Evolutionary conservation across 2,888 invertebrate species (phyloP), one percentile per base, ranked within the genome.

Genomic region (Nephrotoma flavescens): DNA sequence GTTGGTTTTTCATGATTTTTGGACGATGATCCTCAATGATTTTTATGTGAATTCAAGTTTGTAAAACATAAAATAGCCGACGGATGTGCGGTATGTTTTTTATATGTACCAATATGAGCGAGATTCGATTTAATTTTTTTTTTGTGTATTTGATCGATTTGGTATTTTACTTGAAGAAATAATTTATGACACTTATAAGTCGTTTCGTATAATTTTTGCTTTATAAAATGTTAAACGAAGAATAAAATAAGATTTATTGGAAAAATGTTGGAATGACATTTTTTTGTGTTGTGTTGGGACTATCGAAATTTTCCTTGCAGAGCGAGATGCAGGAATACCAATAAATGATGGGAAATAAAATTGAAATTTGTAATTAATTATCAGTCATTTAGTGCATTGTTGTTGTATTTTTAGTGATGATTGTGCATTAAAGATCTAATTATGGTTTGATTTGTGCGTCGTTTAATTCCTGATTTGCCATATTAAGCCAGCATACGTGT

Each of bases 1-100:
- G 71, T 71, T 71, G 19, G 71, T 19, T 71, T 71, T 71, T 71
- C 71, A 71, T 31, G 71, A 71, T 71, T 71, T 71, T 71, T 71
- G 71, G 71, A 71, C 31, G 71, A 71, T 71, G 71, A 71, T 71
- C 71, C 71, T 71, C 42, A 84, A 15, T 84, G 84, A 84, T 84
- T 84, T 84, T 84, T 84, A 84, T 84, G 84, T 84, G 41, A 42
- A 84, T 42, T 84, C 84, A 84, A 84, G 84, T 84, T 84, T 84
- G 84, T 84, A 42, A 84, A 84, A 84, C 84, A 84, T 84, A 84
- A 84, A 84, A 84, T 71, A n/a, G 84, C 84, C 84, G 84, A 84
- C 84, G 84, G 84, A 42, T 84, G 84, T 84, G 41, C 42, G 84
- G 42, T 6, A 42, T 42, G 41, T 83, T 42, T 84, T 84, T 84